Evolutionary conservation across 2,888 invertebrate genomes (phyloP).

Genomic region (Horisme vitalbata): DNA sequence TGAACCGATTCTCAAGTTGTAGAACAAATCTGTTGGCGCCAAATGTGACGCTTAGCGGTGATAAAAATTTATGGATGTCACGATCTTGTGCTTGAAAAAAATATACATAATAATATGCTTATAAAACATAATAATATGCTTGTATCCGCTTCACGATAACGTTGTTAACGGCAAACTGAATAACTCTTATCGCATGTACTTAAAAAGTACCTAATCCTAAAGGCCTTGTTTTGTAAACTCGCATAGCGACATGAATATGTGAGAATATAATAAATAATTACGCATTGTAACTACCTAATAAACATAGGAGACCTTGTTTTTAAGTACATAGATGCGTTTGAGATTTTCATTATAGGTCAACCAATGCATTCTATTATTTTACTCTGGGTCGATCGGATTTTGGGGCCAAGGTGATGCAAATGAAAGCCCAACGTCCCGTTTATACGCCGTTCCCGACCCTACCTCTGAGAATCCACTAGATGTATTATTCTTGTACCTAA

Average conservation of each 20-base stretch:
- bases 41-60: slow-evolving; percentile 35
- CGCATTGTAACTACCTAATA: slow-evolving; percentile 26
- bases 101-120: neutral
- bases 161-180: neutral
- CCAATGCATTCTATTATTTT: slow-evolving; percentile 32
- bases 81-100: slow-evolving; percentile 13
- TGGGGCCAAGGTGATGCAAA: slow-evolving; percentile 59
- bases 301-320: slow-evolving; percentile 10
- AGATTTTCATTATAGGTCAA: slow-evolving; percentile 38
- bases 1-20: slow-evolving; percentile 28
- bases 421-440: slow-evolving; percentile 44
- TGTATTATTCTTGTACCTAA: slow-evolving; percentile 72
- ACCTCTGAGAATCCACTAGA: slow-evolving; percentile 63
- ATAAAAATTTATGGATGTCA: slow-evolving; percentile 33
- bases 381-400: slow-evolving; percentile 32
- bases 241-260: slow-evolving; percentile 17
- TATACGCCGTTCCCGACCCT: slow-evolving; percentile 50
- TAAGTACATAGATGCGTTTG: slow-evolving; percentile 4
- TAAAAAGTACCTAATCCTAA: slow-evolving; percentile 20
- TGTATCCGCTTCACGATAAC: slow-evolving; percentile 9
- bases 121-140: no score
- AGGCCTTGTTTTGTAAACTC: slow-evolving; percentile 21
- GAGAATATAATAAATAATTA: slow-evolving; percentile 20
- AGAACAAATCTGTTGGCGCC: slow-evolving; percentile 30
- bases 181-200: neutral